Conservation (phyloP, 2,888 invertebrate species). For the Hoplodrina ambigua region DNA sequence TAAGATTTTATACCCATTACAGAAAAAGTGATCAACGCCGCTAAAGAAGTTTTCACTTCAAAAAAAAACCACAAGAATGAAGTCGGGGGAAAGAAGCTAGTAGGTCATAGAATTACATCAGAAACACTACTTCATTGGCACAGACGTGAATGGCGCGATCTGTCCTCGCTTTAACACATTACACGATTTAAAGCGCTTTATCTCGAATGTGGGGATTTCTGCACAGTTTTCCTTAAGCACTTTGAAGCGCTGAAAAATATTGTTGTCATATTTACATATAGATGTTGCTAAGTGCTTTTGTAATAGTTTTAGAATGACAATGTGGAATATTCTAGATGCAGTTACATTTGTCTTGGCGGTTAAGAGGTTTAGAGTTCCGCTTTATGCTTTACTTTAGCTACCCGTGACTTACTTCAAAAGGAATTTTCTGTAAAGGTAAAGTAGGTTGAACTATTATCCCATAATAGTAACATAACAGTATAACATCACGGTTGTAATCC, state of each 20-base stretch:
- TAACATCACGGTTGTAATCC: too few relatives aligned
- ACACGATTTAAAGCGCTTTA: constrained; percentile 55
- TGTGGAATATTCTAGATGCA: neutral
- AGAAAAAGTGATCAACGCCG: too few relatives aligned
- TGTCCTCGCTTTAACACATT: constrained; percentile 50
- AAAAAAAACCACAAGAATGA: too few relatives aligned
- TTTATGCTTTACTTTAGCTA: too few relatives aligned
- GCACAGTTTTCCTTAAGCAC: constrained; percentile 26
- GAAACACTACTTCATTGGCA: constrained; percentile 35
- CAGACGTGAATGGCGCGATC: constrained; percentile 52
- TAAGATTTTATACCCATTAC: too few relatives aligned
- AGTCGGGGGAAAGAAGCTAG: too few relatives aligned
- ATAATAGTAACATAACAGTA: too few relatives aligned
- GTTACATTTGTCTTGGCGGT: neutral
- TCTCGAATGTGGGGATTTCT: constrained; percentile 37
- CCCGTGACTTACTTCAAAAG: too few relatives aligned
- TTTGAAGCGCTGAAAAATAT: constrained; percentile 16
- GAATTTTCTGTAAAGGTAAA: too few relatives aligned
- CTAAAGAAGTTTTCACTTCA: too few relatives aligned
- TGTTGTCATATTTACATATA: constrained; percentile 12
- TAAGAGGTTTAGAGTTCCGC: too few relatives aligned
- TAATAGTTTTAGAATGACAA: neutral
- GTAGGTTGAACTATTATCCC: too few relatives aligned
- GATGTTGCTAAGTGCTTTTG: constrained; percentile 6
- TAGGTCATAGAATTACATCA: constrained; percentile 20